Evolutionary conservation across 1,140 invertebrate genomes (phyloP), one percentile per base, ranked within the genome.

Genomic region (Drosophila lowei): DNA sequence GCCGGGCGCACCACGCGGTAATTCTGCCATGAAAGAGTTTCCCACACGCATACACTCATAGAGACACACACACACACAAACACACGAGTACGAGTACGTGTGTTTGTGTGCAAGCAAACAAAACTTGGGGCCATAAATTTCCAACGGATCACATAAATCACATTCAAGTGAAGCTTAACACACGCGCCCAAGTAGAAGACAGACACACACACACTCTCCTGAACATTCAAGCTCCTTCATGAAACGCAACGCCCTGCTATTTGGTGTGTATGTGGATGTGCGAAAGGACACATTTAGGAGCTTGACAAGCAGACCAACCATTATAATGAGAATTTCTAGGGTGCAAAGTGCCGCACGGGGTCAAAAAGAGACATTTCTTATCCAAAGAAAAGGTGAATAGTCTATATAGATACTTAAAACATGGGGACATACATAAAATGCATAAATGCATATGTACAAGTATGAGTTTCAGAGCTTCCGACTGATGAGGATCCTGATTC

Each of bases 151-250:
- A 86, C 83, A 86, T 86, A 86, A 86, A 86, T 86, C 83, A 86
- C 83, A 88, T 86, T 86, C 83, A 86, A 86, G 83, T 86, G 83
- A 86, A 86, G 83, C 83, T 86, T 86, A 89, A 86, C 83, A 89
- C 83, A 88, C 83, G 83, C 78, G 75, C 78, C 79, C 78, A 88
- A 86, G 78, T 88, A 81, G 83, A 83, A 76, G 80, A 68, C 72
- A 75, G 63, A 63, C 46, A 58, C 42, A 61, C 49, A 62, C 58
- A 60, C 55, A 30, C 2, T 9, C 30, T 9, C 6, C 1, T 6
- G 25, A 6, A 28, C 30, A 30, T 47, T 18, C 38, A 42, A 23
- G 38, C 28, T 65, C 43, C 42, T 59, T 59, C 60, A 50, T 63
- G 38, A 38, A 49, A 18, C 41, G 28, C 38, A 49, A 25, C 30